phyloP scores from a whole-genome alignment of 1,140 invertebrate genomes.

The Cecropterus lyciades region DNA sequence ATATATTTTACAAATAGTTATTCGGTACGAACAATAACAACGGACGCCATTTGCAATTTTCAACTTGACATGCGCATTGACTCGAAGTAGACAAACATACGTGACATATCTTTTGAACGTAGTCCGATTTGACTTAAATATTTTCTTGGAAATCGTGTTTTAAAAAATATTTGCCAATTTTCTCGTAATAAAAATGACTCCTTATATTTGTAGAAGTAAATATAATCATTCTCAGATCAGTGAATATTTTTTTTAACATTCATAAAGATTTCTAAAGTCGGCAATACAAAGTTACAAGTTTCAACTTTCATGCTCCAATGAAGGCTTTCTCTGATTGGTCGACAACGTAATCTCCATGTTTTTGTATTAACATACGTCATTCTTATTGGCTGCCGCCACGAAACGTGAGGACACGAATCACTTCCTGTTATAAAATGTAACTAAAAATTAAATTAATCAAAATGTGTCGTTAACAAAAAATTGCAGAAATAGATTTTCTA shows the following conservation, averaged over 20 bases:
- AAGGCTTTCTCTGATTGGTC: constrained; percentile 67
- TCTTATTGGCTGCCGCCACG: constrained; percentile 72
- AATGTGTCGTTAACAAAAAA: constrained; percentile 15
- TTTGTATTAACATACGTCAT: constrained; percentile 54
- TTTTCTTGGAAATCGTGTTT: neutral
- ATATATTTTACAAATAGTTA: constrained; percentile 85
- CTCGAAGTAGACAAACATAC: constrained; percentile 77
- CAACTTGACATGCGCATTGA: constrained; percentile 85
- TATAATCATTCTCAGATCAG: neutral
- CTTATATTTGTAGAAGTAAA: constrained; percentile 15
- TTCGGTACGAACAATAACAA: constrained; percentile 85
- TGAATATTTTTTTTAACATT: constrained; percentile 25
- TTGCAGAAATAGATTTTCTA: constrained; percentile 9
- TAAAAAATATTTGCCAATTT: neutral
- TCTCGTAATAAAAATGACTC: constrained; percentile 4
- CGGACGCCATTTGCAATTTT: constrained; percentile 85
- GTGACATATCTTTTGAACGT: constrained; percentile 62
- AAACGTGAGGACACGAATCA: constrained; percentile 75
- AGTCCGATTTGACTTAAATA: constrained; percentile 38
- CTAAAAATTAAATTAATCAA: constrained; percentile 31
- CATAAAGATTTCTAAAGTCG: constrained; percentile 32
- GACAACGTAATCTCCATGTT: constrained; percentile 67
- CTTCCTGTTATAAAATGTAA: constrained; percentile 66
- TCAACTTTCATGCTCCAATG: constrained; percentile 71
- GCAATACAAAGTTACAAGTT: constrained; percentile 57